A percentile compares a stretch with the other conserved stretches of the same genome.
Conservation (phyloP, 2,113 vertebrate species). For the Himantopus leucocephalus region DNA sequence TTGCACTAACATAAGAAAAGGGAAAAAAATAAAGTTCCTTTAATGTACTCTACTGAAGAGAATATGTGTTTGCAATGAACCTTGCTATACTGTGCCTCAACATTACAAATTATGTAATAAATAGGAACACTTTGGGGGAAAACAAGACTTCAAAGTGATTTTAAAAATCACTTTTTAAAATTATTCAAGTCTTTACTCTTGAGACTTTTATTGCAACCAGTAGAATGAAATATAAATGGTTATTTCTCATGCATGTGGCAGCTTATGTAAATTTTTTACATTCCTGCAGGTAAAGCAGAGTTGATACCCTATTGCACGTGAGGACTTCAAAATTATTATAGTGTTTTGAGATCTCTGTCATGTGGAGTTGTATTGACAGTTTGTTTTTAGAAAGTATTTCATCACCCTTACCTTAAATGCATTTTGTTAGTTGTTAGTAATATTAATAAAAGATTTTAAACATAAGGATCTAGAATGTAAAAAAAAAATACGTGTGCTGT, state of each 20-base stretch:
- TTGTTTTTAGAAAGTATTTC: not conserved
- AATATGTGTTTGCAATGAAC: not conserved
- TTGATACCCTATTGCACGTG: not conserved
- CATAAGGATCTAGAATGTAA: not conserved
- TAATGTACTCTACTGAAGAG: not conserved
- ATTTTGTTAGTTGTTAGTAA: not conserved
- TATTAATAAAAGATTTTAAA: not conserved
- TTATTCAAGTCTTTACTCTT: not conserved
- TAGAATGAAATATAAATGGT: not conserved
- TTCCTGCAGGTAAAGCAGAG: not conserved
- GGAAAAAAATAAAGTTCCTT: not conserved
- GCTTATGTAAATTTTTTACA: not conserved
- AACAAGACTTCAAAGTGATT: not conserved
- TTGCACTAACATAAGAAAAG: not conserved
- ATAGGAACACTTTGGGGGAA: not conserved
- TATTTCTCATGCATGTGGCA: not conserved
- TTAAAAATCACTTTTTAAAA: not conserved
- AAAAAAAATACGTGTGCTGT: not conserved
- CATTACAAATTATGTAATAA: not conserved
- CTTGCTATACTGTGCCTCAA: rapidly evolving
- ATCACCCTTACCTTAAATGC: not conserved
- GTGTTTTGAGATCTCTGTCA: not conserved
- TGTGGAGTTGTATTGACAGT: not conserved
- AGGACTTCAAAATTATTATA: not conserved
- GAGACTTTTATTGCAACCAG: not conserved